Evolutionary conservation across 2,888 invertebrate species (phyloP), one percentile per base, ranked within the genome.

Genomic region (Tetragonisca angustula): DNA sequence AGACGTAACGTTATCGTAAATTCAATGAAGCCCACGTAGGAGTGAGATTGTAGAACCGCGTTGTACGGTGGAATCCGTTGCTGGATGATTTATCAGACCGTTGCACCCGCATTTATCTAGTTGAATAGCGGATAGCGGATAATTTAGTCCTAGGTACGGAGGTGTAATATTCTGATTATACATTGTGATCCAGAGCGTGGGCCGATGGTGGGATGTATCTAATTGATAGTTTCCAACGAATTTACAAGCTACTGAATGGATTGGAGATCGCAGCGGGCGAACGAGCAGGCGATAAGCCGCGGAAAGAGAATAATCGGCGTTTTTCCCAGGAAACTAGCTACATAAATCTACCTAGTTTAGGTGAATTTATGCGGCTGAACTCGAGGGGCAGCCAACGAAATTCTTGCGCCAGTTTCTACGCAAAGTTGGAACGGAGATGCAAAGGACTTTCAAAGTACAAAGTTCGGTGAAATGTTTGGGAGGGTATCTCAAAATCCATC

Each of bases 151-250:
- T 84, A 86, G 81, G 78, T 81, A 86, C 78, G 75, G 78, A 86
- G 85, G 85, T 86, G 85, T 81, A 86, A 81, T 81, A 81, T 74
- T 81, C 85, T 86, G 85, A 86, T 86, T 81, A 86, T 85, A 85
- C 76, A 85, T 86, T 86, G 85, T 86, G 85, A 81, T 85, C 67
- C 50, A 19, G 49, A 69, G 79, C 81, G 85, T 86, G 79, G 85
- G 85, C 27, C 67, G 85, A 19, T 56, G 67, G 85, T 81, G 78
- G 85, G 85, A 84, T 77, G 84, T 59, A 81, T 76, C 81, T 86
- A 86, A 86, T 86, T 86, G 85, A 86, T 86, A 86, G 85, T 86
- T 86, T 73, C 85, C 49, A 86, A 81, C 85, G 79, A 85, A 86
- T 85, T 86, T 86, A 81, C 85, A 81, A 64, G 85, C 85, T 86